A percentile compares a stretch with the other conserved stretches of the same genome.
phyloP scores from a whole-genome alignment of 2,888 invertebrate species.

The Hymenopus coronatus region DNA sequence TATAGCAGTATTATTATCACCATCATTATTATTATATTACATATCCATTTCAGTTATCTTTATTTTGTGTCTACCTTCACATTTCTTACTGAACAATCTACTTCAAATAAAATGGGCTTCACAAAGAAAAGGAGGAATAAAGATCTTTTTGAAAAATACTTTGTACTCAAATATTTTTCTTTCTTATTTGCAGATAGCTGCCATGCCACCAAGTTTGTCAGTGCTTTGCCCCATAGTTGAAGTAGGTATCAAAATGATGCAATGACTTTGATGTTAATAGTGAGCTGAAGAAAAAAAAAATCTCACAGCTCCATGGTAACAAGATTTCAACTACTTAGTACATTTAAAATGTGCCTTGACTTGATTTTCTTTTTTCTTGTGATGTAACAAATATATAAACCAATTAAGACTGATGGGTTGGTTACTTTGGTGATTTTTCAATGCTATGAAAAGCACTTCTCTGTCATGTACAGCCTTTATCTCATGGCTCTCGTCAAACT shows the following conservation, averaged over 20 bases:
- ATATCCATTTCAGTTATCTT: neutral
- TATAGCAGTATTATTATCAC: neutral
- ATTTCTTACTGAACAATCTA: neutral
- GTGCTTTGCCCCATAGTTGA: neutral
- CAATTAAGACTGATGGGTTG: neutral
- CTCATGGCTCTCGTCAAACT: conserved; percentile 7
- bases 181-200: neutral
- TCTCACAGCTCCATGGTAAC: neutral
- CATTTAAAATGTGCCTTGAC: neutral
- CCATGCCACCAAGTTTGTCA: neutral
- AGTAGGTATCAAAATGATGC: neutral
- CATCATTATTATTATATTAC: neutral
- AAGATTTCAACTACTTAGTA: neutral
- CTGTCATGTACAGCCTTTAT: neutral
- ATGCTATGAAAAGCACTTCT: neutral
- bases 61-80: neutral
- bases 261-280: neutral
- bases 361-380: neutral
- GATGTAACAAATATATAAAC: neutral
- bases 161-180: neutral
- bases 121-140: neutral
- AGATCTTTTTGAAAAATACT: neutral
- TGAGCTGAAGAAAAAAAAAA: neutral
- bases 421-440: neutral
- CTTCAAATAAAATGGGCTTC: neutral